These are phyloP conservation scores for Thaumatotibia leucotreta DNA, from an alignment of 1,140 invertebrate species.

Conservation along the genomic window DNA sequence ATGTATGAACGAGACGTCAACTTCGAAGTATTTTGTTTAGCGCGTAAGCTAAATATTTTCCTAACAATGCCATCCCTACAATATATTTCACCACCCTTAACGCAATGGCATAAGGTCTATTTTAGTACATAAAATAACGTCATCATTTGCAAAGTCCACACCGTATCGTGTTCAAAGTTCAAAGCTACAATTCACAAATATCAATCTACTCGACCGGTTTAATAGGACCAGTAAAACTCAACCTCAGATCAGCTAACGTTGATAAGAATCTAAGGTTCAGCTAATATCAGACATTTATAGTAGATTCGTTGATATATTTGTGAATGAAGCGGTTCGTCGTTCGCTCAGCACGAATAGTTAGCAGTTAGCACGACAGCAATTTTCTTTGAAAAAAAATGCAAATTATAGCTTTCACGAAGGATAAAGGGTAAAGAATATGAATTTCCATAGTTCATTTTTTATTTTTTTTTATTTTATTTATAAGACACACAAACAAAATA, in stretches of 20 bases:
- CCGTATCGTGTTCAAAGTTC: background rate
- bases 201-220: too few relatives aligned
- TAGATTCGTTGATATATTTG: background rate
- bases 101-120: background rate
- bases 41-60: background rate
- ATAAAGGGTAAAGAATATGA: background rate
- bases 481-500: too few relatives aligned
- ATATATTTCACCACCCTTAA: background rate
- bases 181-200: background rate
- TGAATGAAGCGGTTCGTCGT: background rate
- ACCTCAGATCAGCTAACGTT: too few relatives aligned
- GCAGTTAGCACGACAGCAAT: background rate
- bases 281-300: too few relatives aligned
- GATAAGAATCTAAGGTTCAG: too few relatives aligned
- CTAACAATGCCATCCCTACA: background rate
- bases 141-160: background rate
- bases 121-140: background rate
- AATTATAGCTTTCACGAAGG: conserved; percentile 2
- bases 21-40: background rate
- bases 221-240: too few relatives aligned
- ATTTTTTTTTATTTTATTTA: too few relatives aligned
- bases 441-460: too few relatives aligned
- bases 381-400: conserved; percentile 5
- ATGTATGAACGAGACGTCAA: too few relatives aligned
- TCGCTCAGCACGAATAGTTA: background rate